Base-by-base conservation (phyloP, 2,888 invertebrate species). In the Acanthosoma haemorrhoidale region DNA sequence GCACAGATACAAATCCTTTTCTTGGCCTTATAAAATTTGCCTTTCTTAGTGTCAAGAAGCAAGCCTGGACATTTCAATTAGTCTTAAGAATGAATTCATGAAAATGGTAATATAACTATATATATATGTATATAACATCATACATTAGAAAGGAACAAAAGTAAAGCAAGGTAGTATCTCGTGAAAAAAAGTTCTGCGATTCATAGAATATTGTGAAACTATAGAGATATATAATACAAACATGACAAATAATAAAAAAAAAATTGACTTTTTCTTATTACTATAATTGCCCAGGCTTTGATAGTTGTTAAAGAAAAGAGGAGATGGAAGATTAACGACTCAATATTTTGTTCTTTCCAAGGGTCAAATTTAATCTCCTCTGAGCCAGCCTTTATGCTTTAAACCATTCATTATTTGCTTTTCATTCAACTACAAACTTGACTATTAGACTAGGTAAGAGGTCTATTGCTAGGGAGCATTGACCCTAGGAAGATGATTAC, bases 11-110 rank as follows among this genome's bases (percentile, higher is more conserved):
- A 70, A 70, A 57, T 69, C 73, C 71, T 73, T 73, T 73, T 71
- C 70, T 73, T 71, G 73, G 71, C 73, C 70, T 69, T 11, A 58
- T 39, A 60, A 18, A 29, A 13, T 39, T 60, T 59, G n/a, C 61
- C 69, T 72, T 72, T 71, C 71, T 72, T 16, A 72, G 70, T 70
- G 68, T 68, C 70, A 66, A 63, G 68, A 43, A 66, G 59, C 38
- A 72, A 72, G 72, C 70, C 72, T 72, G 72, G 72, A 72, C 72
- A 72, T 67, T 67, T 67, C 38, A 34, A 63, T 63, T 34, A 63
- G 39, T 63, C 25, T 38, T 61, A 8, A 11, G 18, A 13, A 34
- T 68, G 18, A 13, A 41, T 8, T 21, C 21, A 11, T 43, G 21
- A 4, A 43, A 21, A 13, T 41, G n/a, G n/a, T n/a, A n/a, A n/a